These are phyloP conservation scores for Argyrosomus regius DNA, from an alignment of 2,797 vertebrate species.

Conservation along the genomic window DNA sequence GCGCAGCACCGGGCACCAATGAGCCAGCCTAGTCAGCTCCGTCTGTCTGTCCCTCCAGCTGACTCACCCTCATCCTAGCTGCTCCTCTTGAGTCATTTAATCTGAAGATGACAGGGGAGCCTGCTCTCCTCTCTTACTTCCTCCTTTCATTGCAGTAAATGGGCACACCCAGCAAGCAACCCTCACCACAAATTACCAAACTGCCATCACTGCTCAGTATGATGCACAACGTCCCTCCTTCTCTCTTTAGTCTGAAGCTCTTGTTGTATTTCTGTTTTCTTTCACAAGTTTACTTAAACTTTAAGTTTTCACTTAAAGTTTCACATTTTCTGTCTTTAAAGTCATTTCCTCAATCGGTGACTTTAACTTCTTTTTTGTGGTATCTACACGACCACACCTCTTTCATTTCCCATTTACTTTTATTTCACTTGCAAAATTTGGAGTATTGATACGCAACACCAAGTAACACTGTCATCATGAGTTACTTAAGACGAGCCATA, in stretches of 20 bases:
- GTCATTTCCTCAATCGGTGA: not conserved
- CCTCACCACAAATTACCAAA: constrained; percentile 76
- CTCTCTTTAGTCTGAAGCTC: constrained; percentile 7
- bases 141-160: constrained; percentile 64
- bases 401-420: constrained; percentile 49
- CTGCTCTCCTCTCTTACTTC: constrained; percentile 68
- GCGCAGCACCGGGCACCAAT: constrained; percentile 36
- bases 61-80: constrained; percentile 61
- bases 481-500: not conserved
- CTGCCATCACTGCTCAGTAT: constrained; percentile 38
- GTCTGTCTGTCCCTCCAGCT: constrained; percentile 38
- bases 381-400: constrained; percentile 11
- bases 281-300: not conserved
- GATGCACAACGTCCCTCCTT: constrained; percentile 10
- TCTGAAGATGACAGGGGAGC: constrained; percentile 68
- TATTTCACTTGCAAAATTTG: not conserved
- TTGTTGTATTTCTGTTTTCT: not conserved
- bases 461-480: not conserved
- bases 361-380: not conserved
- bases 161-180: constrained; percentile 76
- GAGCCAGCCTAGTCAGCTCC: constrained; percentile 27
- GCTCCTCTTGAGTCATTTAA: constrained; percentile 66
- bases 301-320: too few species aligned
- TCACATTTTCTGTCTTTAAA: not conserved
- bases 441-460: not conserved